Evolutionary conservation across 2,797 vertebrate genomes (phyloP), one percentile per base, ranked within the genome.

Genomic region (Enteromius unitaeniatus): DNA sequence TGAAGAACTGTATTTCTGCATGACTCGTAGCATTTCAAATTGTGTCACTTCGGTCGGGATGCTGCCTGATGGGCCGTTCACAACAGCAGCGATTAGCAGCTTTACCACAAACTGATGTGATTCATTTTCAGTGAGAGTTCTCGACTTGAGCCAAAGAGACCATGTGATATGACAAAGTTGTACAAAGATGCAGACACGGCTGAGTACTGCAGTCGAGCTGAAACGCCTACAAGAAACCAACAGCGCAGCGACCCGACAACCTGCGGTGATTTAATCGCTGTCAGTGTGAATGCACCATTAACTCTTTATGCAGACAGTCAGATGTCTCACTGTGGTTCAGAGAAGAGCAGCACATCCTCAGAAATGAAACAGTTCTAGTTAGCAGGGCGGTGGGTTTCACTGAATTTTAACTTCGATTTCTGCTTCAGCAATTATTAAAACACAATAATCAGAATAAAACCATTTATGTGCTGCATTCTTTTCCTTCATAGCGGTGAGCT

Each of bases 221-320:
- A 28, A 73, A 31, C 17, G 9, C 47, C 42, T 51, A 73, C 70
- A 17, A 68, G 15, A 26, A n/a, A 37, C 51, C 28, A 28, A 40
- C 73, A 53, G 60, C 11, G 45, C 58, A 53, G 58, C 15, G 19
- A 31, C 28, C 47, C 26, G 13, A 78, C 62, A 19, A 26, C 53
- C 64, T 69, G 28, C 42, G 47, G 58, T 67, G 60, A 65, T 67
- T 77, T 45, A 40, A 37, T 70, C n/a, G 68, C 68, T 26, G 45
- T 26, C 31, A 37, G 21, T 64, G 67, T 28, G 65, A 73, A 73
- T 6, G 70, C 47, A 51, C 15, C 70, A 49, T 73, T 51, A 51
- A 40, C 62, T 69, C 70, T 37, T 58, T 23, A 45, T 53, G 64
- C 31, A 68, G 45, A 19, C 14, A 58, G 45, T 14, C 34, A n/a